Base-by-base conservation (phyloP, 2,797 vertebrate species). In the Choloepus didactylus region DNA sequence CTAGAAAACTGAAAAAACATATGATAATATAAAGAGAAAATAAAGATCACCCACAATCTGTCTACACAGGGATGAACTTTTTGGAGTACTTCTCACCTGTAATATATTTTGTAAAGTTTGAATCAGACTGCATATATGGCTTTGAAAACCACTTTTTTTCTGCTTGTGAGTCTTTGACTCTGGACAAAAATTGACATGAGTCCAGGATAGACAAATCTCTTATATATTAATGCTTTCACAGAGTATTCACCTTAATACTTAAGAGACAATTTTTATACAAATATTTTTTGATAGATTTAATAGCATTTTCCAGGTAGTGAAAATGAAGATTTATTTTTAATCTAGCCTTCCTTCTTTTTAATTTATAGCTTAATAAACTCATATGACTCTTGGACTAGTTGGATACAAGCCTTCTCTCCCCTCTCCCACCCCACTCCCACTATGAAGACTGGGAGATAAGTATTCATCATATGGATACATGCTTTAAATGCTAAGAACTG, bases 11-110 rank as follows among this genome's bases (percentile, higher is more conserved):
- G 14, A 6, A 35, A 76, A 67, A 67, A 75, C 31, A 60, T 1
- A 59, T 31, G 75, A 77, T 86, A 92, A 62, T 51, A 66, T 72
- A 88, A 84, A 77, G 54, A 79, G 49, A 59, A 77, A 83, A 76
- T 76, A 38, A 89, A 81, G 64, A 49, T 76, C 19, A 89, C 11
- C 19, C 8, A 76, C 0, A 59, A 27, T 38, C 14, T 82, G 16
- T 21, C 12, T 76, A 51, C 41, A 4, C 25, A n/a, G 35, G 15
- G 15, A 89, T 49, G 19, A 86, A 69, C 21, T 11, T 46, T 85
- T 81, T 81, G 80, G 38, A 38, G 31, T 41, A 46, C 85, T 69
- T 73, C 6, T 66, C 21, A 16, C 6, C 59, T 18, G 14, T 46
- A 51, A 66, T 72, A 18, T 77, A 62, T 77, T 56, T 91, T 85